These are phyloP conservation scores for Rhadina sibilatrix DNA, from an alignment of 2,113 vertebrate genomes.

Conservation along the genomic window DNA sequence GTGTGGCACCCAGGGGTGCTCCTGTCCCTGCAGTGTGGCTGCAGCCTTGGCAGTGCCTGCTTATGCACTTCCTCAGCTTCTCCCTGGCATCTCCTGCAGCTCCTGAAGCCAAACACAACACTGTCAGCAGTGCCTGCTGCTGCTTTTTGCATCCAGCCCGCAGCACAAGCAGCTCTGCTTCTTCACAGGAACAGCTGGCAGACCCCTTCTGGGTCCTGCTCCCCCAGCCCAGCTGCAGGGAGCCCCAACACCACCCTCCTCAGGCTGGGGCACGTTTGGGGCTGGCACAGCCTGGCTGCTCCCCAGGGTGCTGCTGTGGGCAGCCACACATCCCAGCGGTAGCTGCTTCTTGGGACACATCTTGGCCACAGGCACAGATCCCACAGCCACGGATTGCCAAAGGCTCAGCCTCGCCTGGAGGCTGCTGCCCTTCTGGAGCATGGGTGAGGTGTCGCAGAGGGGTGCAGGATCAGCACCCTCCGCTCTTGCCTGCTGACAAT, in stretches of 20 bases:
- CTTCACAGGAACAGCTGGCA: background rate
- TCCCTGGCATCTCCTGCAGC: background rate
- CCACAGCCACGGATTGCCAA: background rate
- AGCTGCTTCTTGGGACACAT: background rate
- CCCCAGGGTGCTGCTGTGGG: accelerated
- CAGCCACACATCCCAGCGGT: accelerated
- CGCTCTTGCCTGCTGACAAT: accelerated
- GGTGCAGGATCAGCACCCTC: background rate
- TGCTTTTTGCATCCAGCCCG: background rate
- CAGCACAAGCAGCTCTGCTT: background rate
- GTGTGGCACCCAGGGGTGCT: background rate
- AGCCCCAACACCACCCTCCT: background rate
- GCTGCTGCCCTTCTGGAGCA: background rate
- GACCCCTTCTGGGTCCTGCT: background rate
- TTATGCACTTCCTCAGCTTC: background rate
- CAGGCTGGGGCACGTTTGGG: accelerated
- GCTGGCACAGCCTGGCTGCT: background rate
- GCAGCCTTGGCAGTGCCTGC: background rate
- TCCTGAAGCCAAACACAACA: background rate
- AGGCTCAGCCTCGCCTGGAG: background rate
- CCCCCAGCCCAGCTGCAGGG: background rate
- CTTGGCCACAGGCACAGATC: accelerated
- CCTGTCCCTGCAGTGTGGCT: background rate
- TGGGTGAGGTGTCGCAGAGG: background rate
- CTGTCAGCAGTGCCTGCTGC: background rate